Percentiles rank a stretch among this genome's conserved stretches.
Evolutionary conservation across 2,888 invertebrate genomes (phyloP).

Genomic region (Steinernema hermaphroditum): DNA sequence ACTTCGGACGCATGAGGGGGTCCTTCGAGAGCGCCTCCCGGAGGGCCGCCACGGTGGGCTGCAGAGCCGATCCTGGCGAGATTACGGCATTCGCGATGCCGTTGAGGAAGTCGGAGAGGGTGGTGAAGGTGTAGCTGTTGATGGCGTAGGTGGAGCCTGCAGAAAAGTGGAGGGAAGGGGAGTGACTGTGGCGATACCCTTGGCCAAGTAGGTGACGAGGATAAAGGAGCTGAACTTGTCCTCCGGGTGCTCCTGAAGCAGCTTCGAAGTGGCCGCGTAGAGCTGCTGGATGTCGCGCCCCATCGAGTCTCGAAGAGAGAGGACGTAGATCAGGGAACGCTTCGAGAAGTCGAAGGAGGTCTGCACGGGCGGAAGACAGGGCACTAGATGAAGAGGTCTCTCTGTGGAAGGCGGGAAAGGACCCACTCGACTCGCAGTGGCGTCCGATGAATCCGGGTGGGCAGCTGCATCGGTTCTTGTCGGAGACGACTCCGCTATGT

Average conservation of each 20-base stretch:
- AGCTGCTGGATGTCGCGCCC: conserved; percentile 25
- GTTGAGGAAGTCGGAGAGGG: background rate
- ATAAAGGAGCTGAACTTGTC: conserved; percentile 23
- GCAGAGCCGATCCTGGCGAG: conserved; percentile 3
- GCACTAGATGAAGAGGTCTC: no score
- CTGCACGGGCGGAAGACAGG: conserved; percentile 28
- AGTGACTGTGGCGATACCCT: background rate
- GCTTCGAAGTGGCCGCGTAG: background rate
- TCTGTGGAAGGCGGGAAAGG: no score
- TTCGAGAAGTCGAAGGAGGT: conserved; percentile 33
- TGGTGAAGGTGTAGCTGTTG: background rate
- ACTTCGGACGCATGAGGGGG: conserved; percentile 28
- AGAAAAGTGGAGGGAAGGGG: background rate
- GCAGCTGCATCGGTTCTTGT: conserved; percentile 31
- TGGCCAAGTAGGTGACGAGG: conserved; percentile 24
- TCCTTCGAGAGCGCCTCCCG: conserved; percentile 19
- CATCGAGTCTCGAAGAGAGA: conserved; percentile 31
- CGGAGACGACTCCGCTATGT: conserved; percentile 30
- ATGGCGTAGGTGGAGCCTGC: conserved; percentile 14
- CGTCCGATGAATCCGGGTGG: conserved; percentile 36
- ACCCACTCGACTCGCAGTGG: conserved; percentile 33
- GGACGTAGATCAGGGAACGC: conserved; percentile 20
- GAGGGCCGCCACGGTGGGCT: conserved; percentile 13
- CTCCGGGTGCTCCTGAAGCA: background rate
- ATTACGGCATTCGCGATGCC: conserved; percentile 21